Percentiles rank a stretch among this genome's conserved stretches.
phyloP scores from a whole-genome alignment of 2,797 vertebrate genomes.

The Sebastolobus alascanus region DNA sequence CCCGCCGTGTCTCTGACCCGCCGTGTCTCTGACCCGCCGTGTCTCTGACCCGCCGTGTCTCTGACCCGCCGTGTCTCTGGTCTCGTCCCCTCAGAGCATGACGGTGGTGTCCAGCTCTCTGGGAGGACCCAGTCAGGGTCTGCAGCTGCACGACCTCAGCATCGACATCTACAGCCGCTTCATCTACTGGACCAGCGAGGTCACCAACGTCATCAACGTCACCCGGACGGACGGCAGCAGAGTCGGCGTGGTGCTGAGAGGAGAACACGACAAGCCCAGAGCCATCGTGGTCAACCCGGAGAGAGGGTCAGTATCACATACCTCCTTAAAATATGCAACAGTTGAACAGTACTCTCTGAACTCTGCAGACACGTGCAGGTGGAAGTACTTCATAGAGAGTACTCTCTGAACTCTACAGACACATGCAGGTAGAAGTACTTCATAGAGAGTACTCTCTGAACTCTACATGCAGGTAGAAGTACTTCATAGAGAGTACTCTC shows the following conservation, averaged over 20 bases:
- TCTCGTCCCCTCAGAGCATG: constrained; percentile 84
- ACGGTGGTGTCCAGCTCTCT: constrained; percentile 90
- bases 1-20: no score
- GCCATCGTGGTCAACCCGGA: constrained; percentile 98
- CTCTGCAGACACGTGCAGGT: no score
- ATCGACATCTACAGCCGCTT: constrained; percentile 98
- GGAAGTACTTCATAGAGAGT: no score
- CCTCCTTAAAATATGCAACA: no score
- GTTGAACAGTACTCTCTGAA: no score
- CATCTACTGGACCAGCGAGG: constrained; percentile 99
- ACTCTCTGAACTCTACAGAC: no score
- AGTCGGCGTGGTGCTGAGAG: constrained; percentile 94
- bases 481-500: no score
- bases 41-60: no score
- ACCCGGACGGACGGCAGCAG: constrained; percentile 91
- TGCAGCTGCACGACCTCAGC: constrained; percentile 97
- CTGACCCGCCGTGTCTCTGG: neutral
- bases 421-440: no score
- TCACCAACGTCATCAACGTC: constrained; percentile 97
- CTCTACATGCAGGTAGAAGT: no score
- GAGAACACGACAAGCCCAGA: constrained; percentile 92
- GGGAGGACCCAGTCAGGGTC: constrained; percentile 88
- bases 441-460: no score
- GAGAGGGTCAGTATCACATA: constrained; percentile 89
- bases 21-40: no score